Conservation (phyloP, 2,113 vertebrate species). For the Lophius piscatorius region DNA sequence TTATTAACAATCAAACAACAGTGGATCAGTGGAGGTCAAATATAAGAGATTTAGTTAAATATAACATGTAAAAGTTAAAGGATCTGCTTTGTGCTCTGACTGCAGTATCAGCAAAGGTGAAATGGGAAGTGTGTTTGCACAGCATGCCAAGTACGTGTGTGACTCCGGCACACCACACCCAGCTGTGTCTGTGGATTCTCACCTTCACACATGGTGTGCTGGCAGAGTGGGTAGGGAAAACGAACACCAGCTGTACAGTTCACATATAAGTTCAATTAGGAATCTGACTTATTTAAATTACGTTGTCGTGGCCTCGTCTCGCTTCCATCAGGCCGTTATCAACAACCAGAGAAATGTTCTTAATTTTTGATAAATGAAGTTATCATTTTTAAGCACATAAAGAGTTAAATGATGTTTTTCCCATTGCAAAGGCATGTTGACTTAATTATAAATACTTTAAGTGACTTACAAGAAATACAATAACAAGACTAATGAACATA, state of each 20-base stretch:
- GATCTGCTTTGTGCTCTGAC: too few species aligned
- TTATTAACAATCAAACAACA: too few species aligned
- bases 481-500: too few species aligned
- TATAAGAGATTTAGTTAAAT: too few species aligned
- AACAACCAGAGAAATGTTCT: too few species aligned
- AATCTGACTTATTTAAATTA: background rate
- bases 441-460: background rate
- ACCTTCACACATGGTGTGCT: background rate
- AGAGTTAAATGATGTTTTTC: background rate
- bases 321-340: too few species aligned
- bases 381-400: background rate
- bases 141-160: background rate
- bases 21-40: too few species aligned
- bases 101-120: too few species aligned
- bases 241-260: background rate
- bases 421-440: background rate
- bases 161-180: background rate
- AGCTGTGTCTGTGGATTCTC: constrained; percentile 9
- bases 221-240: background rate
- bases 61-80: too few species aligned
- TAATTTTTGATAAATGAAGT: background rate
- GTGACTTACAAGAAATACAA: too few species aligned
- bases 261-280: background rate
- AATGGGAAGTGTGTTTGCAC: background rate
- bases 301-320: background rate